Percentiles rank a stretch among this genome's conserved stretches.
These are phyloP conservation scores for Pseudachorutes palmiensis DNA, from an alignment of 1,140 invertebrate species.

Conservation along the genomic window DNA sequence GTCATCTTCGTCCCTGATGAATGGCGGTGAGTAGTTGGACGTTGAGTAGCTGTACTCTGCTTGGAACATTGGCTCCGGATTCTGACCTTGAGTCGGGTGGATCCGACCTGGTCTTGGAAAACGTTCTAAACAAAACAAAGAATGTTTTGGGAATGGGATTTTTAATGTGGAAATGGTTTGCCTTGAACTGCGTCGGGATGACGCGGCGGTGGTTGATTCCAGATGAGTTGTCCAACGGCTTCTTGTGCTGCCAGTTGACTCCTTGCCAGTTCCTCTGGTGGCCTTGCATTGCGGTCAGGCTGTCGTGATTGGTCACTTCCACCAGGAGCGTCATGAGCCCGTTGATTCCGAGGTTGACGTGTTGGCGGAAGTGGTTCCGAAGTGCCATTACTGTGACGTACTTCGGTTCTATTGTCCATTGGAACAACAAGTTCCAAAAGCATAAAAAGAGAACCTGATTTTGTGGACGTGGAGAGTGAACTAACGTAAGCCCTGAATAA, in stretches of 20 bases:
- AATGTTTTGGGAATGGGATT: background rate
- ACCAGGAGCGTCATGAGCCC: background rate
- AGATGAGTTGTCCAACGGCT: background rate
- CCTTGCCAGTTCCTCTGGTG: background rate
- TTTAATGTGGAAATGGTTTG: background rate
- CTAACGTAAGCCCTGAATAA: too few species aligned
- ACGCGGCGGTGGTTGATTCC: background rate
- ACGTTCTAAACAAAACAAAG: background rate
- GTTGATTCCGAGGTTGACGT: too few species aligned
- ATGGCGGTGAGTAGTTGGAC: background rate
- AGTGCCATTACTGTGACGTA: too few species aligned
- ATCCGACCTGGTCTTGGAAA: background rate
- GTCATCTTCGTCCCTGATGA: background rate
- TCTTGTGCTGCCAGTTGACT: conserved; percentile 5
- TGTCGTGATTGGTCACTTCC: background rate
- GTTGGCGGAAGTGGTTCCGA: too few species aligned
- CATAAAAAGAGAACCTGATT: too few species aligned
- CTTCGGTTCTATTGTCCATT: too few species aligned
- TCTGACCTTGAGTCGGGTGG: background rate
- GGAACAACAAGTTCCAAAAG: too few species aligned
- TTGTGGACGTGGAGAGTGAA: too few species aligned
- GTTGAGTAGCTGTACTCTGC: conserved; percentile 5
- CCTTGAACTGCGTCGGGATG: background rate
- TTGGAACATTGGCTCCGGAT: background rate
- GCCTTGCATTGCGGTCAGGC: background rate